Conservation (phyloP, 2,888 invertebrate species). For the Omphaloscelis lunosa region DNA sequence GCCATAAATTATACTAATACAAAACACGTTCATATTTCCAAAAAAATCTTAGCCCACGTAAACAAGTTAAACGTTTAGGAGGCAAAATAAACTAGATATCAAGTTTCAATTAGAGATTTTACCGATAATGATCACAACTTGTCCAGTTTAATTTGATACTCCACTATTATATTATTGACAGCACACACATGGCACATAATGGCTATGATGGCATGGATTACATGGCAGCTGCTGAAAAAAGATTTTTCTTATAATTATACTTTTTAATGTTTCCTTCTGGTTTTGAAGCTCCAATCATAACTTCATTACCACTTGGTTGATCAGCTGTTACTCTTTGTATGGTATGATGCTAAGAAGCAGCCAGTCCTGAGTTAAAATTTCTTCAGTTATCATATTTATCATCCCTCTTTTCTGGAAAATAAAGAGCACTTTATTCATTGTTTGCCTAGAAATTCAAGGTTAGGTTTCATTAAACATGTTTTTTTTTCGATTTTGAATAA, state of each 20-base stretch:
- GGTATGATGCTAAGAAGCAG: neutral
- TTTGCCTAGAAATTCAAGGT: neutral
- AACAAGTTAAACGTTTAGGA: slow-evolving; percentile 54
- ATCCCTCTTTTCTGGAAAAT: neutral
- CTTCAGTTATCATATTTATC: too few relatives aligned
- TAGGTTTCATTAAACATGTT: neutral
- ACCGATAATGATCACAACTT: slow-evolving; percentile 71
- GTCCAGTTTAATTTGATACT: slow-evolving; percentile 65
- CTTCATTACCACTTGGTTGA: neutral
- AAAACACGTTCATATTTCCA: slow-evolving; percentile 55
- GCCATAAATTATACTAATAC: slow-evolving; percentile 60
- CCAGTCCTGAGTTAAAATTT: neutral
- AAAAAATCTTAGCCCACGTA: slow-evolving; percentile 65
- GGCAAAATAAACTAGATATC: slow-evolving; percentile 74
- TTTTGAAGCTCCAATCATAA: neutral
- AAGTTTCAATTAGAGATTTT: slow-evolving; percentile 81
- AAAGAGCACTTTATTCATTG: neutral
- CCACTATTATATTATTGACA: slow-evolving; percentile 29
- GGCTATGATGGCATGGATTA: too few relatives aligned
- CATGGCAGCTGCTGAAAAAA: neutral
- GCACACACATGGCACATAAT: too few relatives aligned
- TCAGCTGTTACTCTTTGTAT: neutral
- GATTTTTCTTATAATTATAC: neutral
- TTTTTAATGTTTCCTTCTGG: neutral
- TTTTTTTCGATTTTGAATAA: neutral